phyloP scores from a whole-genome alignment of 2,888 invertebrate species.

The Sthenelais limicola region DNA sequence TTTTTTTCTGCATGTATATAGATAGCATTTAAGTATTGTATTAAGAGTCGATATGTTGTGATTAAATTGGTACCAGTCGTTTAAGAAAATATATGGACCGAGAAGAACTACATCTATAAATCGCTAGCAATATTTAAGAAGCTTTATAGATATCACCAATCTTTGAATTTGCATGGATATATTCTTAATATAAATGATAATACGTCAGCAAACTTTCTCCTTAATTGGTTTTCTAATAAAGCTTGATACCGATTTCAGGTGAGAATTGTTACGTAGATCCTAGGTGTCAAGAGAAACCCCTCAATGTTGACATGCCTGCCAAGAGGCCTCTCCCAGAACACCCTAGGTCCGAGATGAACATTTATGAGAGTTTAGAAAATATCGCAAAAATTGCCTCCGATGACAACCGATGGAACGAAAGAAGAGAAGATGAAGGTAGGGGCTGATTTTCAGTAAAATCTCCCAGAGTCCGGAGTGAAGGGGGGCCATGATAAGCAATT shows the following conservation, averaged over 20 bases:
- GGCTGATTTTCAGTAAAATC: neutral
- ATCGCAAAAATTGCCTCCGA: neutral
- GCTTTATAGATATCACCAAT: too few relatives aligned
- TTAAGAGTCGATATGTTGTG: too few relatives aligned
- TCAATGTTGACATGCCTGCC: conserved; percentile 1
- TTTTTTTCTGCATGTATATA: too few relatives aligned
- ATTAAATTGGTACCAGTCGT: too few relatives aligned
- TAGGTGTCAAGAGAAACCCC: neutral
- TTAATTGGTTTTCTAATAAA: neutral
- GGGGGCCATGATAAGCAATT: neutral
- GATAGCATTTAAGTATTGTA: too few relatives aligned
- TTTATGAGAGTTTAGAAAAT: conserved; percentile 27
- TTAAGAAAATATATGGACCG: too few relatives aligned
- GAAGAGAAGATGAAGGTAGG: neutral
- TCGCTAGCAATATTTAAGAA: too few relatives aligned
- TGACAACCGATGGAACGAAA: neutral
- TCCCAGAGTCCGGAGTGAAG: neutral
- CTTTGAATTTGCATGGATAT: too few relatives aligned
- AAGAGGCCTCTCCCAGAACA: neutral
- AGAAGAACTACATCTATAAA: too few relatives aligned
- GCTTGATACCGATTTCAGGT: neutral
- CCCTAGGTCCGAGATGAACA: neutral
- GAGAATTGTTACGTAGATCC: conserved; percentile 23
- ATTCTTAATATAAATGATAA: too few relatives aligned
- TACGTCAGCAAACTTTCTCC: too few relatives aligned